Evolutionary conservation across 2,888 invertebrate genomes (phyloP).

Genomic region (Mayetiola destructor): DNA sequence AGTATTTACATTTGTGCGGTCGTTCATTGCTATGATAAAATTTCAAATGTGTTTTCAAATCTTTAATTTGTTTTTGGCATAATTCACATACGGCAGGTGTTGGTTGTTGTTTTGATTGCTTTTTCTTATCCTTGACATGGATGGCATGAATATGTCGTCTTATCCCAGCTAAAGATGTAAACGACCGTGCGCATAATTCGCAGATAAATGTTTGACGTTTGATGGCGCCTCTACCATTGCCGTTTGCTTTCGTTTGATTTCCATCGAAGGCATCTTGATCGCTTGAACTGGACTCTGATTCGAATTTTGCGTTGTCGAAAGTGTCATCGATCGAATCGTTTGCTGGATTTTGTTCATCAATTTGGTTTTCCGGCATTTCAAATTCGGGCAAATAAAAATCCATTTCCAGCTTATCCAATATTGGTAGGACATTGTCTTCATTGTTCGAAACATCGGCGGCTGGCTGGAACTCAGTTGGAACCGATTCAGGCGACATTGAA

Average conservation of each 20-base stretch:
- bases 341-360: not conserved
- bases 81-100: not conserved
- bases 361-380: not conserved
- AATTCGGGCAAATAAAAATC: slow-evolving; percentile 6
- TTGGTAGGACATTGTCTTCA: not conserved
- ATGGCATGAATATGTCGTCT: not conserved
- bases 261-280: not conserved
- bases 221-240: not conserved
- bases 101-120: not conserved
- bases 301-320: not conserved
- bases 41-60: slow-evolving; percentile 4
- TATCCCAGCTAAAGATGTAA: not conserved
- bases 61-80: not conserved
- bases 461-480: not conserved
- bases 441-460: not conserved
- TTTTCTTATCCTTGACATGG: not conserved
- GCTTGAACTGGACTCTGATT: not conserved
- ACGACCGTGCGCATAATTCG: not conserved
- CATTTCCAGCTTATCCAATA: slow-evolving; percentile 2
- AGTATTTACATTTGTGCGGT: not conserved
- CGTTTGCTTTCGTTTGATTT: not conserved
- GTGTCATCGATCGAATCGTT: not conserved
- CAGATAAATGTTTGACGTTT: not conserved
- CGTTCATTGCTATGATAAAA: not conserved
- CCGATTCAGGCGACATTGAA: not conserved